phyloP scores from a whole-genome alignment of 2,888 invertebrate species.

The Carcina quercana region DNA sequence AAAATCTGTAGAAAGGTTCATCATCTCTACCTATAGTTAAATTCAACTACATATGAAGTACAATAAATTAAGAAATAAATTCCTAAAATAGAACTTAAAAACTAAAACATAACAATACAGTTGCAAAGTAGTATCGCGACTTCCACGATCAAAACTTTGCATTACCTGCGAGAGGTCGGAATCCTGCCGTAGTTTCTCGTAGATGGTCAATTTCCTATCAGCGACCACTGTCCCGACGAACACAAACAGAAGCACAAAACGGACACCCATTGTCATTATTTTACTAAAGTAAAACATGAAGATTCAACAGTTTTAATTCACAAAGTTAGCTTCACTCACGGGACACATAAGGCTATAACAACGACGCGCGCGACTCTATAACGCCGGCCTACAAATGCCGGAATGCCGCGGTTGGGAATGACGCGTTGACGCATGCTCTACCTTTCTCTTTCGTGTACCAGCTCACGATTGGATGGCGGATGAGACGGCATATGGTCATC shows the following conservation, averaged over 20 bases:
- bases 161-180: conserved; percentile 79
- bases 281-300: conserved; percentile 21
- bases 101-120: too few species aligned
- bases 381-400: conserved; percentile 57
- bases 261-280: conserved; percentile 51
- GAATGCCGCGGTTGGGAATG: conserved; percentile 40
- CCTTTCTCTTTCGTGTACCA: conserved; percentile 45
- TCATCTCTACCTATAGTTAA: too few species aligned
- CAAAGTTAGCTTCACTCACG: conserved; percentile 54
- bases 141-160: conserved; percentile 11
- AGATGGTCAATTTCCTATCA: conserved; percentile 67
- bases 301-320: conserved; percentile 36
- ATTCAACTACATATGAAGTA: too few species aligned
- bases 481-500: conserved; percentile 25
- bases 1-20: too few species aligned
- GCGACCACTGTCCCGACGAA: conserved; percentile 39
- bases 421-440: conserved; percentile 38
- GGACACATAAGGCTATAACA: conserved; percentile 32
- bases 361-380: conserved; percentile 36
- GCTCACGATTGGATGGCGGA: conserved; percentile 24
- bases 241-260: conserved; percentile 59
- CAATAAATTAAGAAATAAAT: too few species aligned
- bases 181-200: conserved; percentile 78
- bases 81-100: too few species aligned
- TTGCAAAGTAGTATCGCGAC: too few species aligned